phyloP scores from a whole-genome alignment of 2,113 vertebrate species.

The Ameiurus melas region DNA sequence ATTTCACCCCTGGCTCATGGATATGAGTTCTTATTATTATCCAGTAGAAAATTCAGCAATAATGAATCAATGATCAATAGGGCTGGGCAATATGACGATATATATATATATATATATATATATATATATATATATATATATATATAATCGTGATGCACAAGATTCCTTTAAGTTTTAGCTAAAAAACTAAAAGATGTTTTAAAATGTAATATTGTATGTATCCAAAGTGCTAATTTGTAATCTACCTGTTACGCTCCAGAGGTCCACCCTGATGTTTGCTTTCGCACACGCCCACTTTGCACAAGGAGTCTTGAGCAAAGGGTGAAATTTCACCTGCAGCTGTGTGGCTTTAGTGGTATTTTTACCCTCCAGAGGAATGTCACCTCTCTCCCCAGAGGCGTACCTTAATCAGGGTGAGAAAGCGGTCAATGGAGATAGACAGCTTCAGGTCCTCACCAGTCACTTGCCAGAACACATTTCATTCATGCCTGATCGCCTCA shows the following conservation, averaged over 20 bases:
- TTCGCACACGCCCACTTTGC: slow-evolving; percentile 3
- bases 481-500: slow-evolving; percentile 22
- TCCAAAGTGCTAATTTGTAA: not conserved
- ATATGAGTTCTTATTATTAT: not conserved
- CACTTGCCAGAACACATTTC: slow-evolving; percentile 42
- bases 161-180: not conserved
- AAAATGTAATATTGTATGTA: not conserved
- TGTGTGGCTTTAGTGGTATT: slow-evolving; percentile 63
- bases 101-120: too few relatives aligned
- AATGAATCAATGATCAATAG: not conserved
- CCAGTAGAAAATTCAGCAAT: not conserved
- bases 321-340: slow-evolving; percentile 72
- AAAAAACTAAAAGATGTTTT: not conserved
- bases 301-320: slow-evolving; percentile 32
- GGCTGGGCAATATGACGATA: not conserved
- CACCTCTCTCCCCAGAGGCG: slow-evolving; percentile 53
- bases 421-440: slow-evolving; percentile 24
- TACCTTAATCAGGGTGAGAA: slow-evolving; percentile 46
- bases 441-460: slow-evolving; percentile 44
- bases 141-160: not conserved
- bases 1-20: slow-evolving; percentile 7
- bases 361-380: slow-evolving; percentile 69
- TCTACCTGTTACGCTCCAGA: slow-evolving; percentile 10
- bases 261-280: slow-evolving; percentile 40
- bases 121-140: too few relatives aligned